Evolutionary conservation across 2,113 vertebrate genomes (phyloP), one percentile per base, ranked within the genome.

Genomic region (Onychostoma macrolepis): DNA sequence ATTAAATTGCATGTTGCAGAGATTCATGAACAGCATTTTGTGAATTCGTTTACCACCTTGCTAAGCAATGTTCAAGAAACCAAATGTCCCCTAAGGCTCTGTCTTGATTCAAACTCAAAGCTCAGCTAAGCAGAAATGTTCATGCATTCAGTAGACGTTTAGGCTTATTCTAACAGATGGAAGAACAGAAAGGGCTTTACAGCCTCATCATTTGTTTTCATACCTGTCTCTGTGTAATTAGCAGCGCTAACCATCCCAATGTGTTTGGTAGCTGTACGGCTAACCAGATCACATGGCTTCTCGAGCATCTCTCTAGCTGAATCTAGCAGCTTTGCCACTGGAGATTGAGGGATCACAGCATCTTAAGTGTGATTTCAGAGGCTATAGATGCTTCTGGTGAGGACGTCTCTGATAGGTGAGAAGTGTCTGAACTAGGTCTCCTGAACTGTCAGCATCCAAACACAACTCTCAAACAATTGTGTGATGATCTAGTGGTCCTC

Each of bases 291-390:
- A 82, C 67, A 69, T 61, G 38, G 58, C 41, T 48, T 38, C 17
- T 56, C 19, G 26, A 33, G 38, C 3, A 48, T 80, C 28, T 33
- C 78, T 78, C 69, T 28, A 61, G 43, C 82, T 17, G 9, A 78
- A 36, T 86, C 93, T 94, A 83, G 94, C 95, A 17, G 91, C 19
- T 72, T 91, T 0, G 85, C 89, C 4, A 93, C 74, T 89, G 83
- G 92, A 92, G 0, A 87, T 91, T 96, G 53, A 94, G 88, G 92
- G 94, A 93, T 98, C 97, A 97, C 96, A 97, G 89, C 95, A 91
- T 13, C 36, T 36, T n/a, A 65, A 38, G 19, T 41, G 48, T 48
- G 19, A 79, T 41, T 63, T 74, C n/a, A 82, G 33, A 17, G 9
- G 24, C 43, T 50, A 24, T 19, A 33, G 61, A 26, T 41, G 15